phyloP scores from a whole-genome alignment of 2,888 invertebrate species.

The Pecten maximus region DNA sequence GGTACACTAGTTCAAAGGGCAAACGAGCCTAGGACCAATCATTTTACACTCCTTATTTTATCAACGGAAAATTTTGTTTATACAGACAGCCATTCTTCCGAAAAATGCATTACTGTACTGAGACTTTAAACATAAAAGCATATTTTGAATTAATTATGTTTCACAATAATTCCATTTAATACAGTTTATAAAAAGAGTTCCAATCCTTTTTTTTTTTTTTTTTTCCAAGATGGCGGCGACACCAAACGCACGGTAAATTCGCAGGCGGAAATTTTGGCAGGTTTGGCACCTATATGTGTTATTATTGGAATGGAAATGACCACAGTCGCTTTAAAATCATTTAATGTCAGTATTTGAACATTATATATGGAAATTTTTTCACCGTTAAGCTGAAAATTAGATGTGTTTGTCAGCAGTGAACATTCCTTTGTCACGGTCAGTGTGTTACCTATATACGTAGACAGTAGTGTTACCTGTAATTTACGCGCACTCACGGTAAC shows the following conservation, averaged over 20 bases:
- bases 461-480: background rate
- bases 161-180: too few relatives aligned
- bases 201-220: too few relatives aligned
- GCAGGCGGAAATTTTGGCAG: background rate
- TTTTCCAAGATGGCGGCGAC: background rate
- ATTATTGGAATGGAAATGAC: background rate
- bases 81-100: too few relatives aligned
- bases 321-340: background rate
- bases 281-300: background rate
- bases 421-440: background rate
- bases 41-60: too few relatives aligned
- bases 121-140: too few relatives aligned
- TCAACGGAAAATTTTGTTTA: too few relatives aligned
- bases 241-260: background rate
- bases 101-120: too few relatives aligned
- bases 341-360: background rate
- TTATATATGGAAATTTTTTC: background rate
- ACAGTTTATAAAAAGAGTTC: too few relatives aligned
- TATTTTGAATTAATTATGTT: too few relatives aligned
- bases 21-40: too few relatives aligned
- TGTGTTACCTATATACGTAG: background rate
- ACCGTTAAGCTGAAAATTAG: background rate
- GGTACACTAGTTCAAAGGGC: too few relatives aligned
- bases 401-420: background rate
- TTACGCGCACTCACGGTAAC: background rate